Percentiles rank a stretch among this genome's conserved stretches.
These are phyloP conservation scores for Synanthedon andrenaeformis DNA, from an alignment of 2,888 invertebrate species.

Conservation along the genomic window DNA sequence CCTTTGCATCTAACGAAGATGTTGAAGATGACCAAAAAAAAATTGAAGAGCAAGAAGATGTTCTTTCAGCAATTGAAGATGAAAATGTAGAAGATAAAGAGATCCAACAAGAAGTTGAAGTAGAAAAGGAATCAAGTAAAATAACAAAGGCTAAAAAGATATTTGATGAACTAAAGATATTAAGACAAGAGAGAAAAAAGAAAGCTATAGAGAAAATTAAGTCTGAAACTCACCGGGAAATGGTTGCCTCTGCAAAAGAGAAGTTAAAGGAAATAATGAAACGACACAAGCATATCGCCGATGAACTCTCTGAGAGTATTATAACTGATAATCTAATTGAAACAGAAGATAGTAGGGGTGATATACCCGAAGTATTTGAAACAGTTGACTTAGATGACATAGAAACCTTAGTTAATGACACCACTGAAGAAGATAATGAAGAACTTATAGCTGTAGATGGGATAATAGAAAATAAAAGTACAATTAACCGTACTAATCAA, in stretches of 20 bases:
- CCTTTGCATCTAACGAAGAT: slow-evolving; percentile 7
- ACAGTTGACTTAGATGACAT: neutral
- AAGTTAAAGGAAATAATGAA: slow-evolving; percentile 63
- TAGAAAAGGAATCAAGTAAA: slow-evolving; percentile 15
- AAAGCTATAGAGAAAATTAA: slow-evolving; percentile 61
- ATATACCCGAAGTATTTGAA: slow-evolving; percentile 9
- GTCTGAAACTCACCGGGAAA: slow-evolving; percentile 56
- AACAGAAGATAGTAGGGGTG: slow-evolving; percentile 32
- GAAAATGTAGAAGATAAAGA: slow-evolving; percentile 4
- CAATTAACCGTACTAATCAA: slow-evolving; percentile 30
- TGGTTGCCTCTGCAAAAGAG: slow-evolving; percentile 62
- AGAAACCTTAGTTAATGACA: neutral
- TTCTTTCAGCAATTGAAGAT: slow-evolving; percentile 7
- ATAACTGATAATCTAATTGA: slow-evolving; percentile 21
- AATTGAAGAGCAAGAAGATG: neutral
- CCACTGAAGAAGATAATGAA: slow-evolving; percentile 5
- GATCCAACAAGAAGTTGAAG: slow-evolving; percentile 9
- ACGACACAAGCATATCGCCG: slow-evolving; percentile 54
- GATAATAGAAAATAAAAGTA: slow-evolving; percentile 6
- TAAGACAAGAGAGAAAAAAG: slow-evolving; percentile 47
- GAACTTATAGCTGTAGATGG: slow-evolving; percentile 1
- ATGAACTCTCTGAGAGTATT: slow-evolving; percentile 35
- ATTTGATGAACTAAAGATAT: slow-evolving; percentile 35
- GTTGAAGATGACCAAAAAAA: slow-evolving; percentile 6
- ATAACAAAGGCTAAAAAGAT: slow-evolving; percentile 32